Percentiles rank a stretch among this genome's conserved stretches.
phyloP scores from a whole-genome alignment of 2,797 vertebrate genomes.

The Psittacula echo region DNA sequence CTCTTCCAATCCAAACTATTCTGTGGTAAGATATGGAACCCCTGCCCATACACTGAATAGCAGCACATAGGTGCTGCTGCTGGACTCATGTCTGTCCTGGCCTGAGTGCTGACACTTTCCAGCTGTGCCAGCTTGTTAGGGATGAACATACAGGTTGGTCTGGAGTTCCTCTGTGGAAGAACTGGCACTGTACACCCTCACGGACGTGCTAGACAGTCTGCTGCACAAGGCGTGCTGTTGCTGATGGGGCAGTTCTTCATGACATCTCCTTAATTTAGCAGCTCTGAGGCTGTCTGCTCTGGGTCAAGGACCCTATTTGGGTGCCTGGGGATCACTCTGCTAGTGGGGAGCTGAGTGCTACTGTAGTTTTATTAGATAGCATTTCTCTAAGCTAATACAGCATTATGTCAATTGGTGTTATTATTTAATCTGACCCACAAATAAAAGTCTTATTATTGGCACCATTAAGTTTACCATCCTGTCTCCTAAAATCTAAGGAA shows the following conservation, averaged over 20 bases:
- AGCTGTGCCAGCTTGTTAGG: rapidly evolving
- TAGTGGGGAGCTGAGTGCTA: not conserved
- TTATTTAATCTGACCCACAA: not conserved
- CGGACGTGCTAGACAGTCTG: not conserved
- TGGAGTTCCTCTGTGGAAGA: not conserved
- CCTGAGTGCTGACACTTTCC: not conserved
- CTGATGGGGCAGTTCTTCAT: not conserved
- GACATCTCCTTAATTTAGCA: not conserved
- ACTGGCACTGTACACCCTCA: not conserved
- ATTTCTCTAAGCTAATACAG: not conserved
- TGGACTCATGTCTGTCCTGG: not conserved
- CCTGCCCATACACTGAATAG: not conserved
- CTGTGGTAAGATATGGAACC: not conserved
- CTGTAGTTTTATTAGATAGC: not conserved
- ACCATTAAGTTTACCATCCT: not conserved
- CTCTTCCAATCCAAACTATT: not conserved
- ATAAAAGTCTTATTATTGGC: not conserved
- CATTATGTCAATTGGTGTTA: not conserved
- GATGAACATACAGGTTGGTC: not conserved
- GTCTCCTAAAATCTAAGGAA: not conserved
- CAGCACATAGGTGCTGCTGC: not conserved
- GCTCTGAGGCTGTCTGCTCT: not conserved
- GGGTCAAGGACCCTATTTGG: not conserved
- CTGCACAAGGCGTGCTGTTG: not conserved
- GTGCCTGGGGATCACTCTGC: not conserved